A percentile compares a stretch with the other conserved stretches of the same genome.
phyloP scores from a whole-genome alignment of 1,140 invertebrate genomes.

The Venturia canescens region DNA sequence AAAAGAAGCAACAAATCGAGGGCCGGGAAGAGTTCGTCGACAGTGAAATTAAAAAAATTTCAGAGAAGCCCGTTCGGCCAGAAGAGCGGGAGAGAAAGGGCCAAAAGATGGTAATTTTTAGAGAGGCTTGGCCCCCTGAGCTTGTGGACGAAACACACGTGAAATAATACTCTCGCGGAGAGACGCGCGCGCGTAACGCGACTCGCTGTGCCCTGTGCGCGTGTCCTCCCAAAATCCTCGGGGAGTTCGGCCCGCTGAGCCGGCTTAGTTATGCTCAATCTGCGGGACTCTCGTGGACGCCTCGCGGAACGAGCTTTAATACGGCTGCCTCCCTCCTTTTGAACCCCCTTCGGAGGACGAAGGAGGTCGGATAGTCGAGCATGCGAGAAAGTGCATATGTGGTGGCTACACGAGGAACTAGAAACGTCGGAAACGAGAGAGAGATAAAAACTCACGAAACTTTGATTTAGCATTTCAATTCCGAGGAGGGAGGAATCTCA shows the following conservation, averaged over 20 bases:
- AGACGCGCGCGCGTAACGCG: not conserved
- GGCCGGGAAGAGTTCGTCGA: no score
- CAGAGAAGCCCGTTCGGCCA: no score
- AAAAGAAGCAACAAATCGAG: no score
- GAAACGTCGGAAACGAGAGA: conserved; percentile 9
- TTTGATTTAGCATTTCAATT: no score
- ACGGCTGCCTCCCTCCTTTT: conserved; percentile 9
- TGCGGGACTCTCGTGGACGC: conserved; percentile 34
- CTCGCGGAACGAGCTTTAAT: conserved; percentile 39
- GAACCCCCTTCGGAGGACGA: not conserved
- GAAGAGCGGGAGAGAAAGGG: not conserved
- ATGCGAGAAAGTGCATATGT: not conserved
- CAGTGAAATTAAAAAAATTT: no score
- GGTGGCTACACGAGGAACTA: conserved; percentile 1
- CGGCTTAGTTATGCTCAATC: conserved; percentile 59
- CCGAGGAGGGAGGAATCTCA: no score
- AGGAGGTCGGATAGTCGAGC: not conserved
- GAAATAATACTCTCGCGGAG: not conserved
- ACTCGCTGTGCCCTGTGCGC: not conserved
- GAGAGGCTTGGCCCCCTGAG: conserved; percentile 27
- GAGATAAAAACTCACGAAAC: not conserved
- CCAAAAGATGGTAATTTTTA: conserved; percentile 21
- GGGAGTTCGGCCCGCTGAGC: conserved; percentile 53
- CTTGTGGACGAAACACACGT: not conserved
- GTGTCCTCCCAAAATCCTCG: conserved; percentile 48